Percentiles rank a stretch among this genome's conserved stretches.
Conservation (phyloP, 1,140 invertebrate genomes). For the Drosophila bipectinata region DNA sequence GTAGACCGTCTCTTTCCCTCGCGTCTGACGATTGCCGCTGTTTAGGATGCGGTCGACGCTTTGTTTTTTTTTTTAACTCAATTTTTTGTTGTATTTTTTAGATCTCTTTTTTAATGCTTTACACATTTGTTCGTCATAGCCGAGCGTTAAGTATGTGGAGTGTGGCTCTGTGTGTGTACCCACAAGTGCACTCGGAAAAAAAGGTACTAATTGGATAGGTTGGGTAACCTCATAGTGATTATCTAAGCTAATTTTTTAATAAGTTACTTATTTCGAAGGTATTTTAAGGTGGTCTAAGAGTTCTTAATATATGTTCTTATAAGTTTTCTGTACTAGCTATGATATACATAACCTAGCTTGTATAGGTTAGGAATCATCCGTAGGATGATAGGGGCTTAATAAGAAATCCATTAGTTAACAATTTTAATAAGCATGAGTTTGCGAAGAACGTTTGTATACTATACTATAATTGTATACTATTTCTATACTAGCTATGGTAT, state of each 20-base stretch:
- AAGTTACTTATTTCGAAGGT: neutral
- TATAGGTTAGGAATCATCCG: too few relatives aligned
- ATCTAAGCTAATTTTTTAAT: neutral
- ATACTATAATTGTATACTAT: too few relatives aligned
- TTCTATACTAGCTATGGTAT: too few relatives aligned
- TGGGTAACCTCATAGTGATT: neutral
- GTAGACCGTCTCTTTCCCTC: constrained; percentile 23
- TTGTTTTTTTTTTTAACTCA: constrained; percentile 33
- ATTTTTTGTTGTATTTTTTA: constrained; percentile 52
- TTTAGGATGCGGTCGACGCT: constrained; percentile 80
- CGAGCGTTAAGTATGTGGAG: constrained; percentile 42
- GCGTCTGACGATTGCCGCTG: constrained; percentile 55
- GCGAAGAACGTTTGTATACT: too few relatives aligned
- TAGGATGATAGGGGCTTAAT: too few relatives aligned
- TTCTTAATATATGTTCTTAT: too few relatives aligned
- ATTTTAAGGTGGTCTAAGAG: neutral
- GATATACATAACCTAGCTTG: too few relatives aligned
- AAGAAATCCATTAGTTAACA: too few relatives aligned
- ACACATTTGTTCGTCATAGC: constrained; percentile 81
- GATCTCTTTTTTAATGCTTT: constrained; percentile 78
- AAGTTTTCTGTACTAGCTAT: too few relatives aligned
- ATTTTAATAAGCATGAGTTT: too few relatives aligned
- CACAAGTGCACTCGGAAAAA: constrained; percentile 24
- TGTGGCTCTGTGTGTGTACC: constrained; percentile 24
- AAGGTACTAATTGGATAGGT: neutral